phyloP scores from a whole-genome alignment of 2,888 invertebrate genomes.

The Branchellion lobata region DNA sequence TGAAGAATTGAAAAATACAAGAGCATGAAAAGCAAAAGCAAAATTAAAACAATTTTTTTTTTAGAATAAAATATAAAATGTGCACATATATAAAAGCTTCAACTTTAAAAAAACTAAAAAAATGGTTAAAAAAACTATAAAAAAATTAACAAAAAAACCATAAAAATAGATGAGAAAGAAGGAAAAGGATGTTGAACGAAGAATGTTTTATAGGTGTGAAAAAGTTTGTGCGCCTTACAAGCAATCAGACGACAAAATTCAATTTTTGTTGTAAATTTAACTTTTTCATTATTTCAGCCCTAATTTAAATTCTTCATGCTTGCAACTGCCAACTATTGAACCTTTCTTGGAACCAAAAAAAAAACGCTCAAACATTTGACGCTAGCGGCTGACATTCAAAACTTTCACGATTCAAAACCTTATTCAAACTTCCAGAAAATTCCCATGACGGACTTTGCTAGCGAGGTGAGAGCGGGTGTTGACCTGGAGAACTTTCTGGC shows the following conservation, averaged over 20 bases:
- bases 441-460: slow-evolving; percentile 68
- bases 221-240: not conserved
- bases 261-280: too few relatives aligned
- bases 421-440: slow-evolving; percentile 62
- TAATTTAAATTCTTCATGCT: too few relatives aligned
- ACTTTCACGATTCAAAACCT: too few relatives aligned
- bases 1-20: too few relatives aligned
- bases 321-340: not conserved
- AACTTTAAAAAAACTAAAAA: not conserved
- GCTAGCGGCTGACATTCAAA: too few relatives aligned
- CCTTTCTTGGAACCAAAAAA: not conserved
- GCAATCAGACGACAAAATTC: not conserved
- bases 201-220: not conserved
- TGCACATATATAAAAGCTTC: too few relatives aligned
- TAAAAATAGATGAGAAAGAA: not conserved
- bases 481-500: slow-evolving; percentile 68
- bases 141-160: not conserved
- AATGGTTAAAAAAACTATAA: not conserved
- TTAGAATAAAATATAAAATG: too few relatives aligned
- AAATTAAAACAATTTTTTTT: too few relatives aligned
- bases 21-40: too few relatives aligned
- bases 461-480: slow-evolving; percentile 67
- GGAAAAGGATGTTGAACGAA: not conserved
- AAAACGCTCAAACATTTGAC: too few relatives aligned
- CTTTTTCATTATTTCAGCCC: too few relatives aligned